A percentile compares a stretch with the other conserved stretches of the same genome.
Conservation (phyloP, 2,888 invertebrate genomes). For the Lymantria monacha region DNA sequence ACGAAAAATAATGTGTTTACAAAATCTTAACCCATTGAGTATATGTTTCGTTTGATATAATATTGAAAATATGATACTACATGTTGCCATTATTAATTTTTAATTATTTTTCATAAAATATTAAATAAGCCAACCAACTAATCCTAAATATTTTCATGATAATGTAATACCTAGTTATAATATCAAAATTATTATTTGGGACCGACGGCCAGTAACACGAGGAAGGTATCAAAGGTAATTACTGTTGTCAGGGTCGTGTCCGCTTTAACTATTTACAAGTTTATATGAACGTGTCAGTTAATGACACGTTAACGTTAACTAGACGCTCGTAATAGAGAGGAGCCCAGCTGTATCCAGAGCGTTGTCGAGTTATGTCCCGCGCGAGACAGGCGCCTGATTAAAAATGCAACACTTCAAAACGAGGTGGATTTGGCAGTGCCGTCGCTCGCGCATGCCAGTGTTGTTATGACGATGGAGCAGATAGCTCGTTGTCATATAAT, state of each 20-base stretch:
- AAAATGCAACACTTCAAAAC: slow-evolving; percentile 79
- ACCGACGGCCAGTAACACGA: slow-evolving; percentile 7
- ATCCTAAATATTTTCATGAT: too few relatives aligned
- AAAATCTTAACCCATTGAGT: too few relatives aligned
- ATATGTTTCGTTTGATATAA: too few relatives aligned
- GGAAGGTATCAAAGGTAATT: slow-evolving; percentile 39
- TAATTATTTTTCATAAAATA: too few relatives aligned
- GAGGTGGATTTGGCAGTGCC: slow-evolving; percentile 67
- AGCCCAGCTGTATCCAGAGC: slow-evolving; percentile 74
- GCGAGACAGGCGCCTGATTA: slow-evolving; percentile 76
- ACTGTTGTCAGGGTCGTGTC: slow-evolving; percentile 59
- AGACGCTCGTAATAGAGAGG: slow-evolving; percentile 74
- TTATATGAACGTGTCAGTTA: slow-evolving; percentile 75
- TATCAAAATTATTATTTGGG: neutral
- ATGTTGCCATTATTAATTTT: too few relatives aligned
- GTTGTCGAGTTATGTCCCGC: slow-evolving; percentile 79
- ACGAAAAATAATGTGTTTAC: too few relatives aligned
- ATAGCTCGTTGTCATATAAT: slow-evolving; percentile 40
- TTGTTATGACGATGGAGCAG: slow-evolving; percentile 56
- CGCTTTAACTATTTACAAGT: slow-evolving; percentile 70
- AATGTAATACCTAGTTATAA: too few relatives aligned
- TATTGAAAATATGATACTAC: too few relatives aligned
- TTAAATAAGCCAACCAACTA: too few relatives aligned
- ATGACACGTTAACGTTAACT: slow-evolving; percentile 78
- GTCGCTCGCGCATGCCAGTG: slow-evolving; percentile 77